Evolutionary conservation across 2,113 vertebrate species (phyloP).

Genomic region (Aptenodytes forsteri): DNA sequence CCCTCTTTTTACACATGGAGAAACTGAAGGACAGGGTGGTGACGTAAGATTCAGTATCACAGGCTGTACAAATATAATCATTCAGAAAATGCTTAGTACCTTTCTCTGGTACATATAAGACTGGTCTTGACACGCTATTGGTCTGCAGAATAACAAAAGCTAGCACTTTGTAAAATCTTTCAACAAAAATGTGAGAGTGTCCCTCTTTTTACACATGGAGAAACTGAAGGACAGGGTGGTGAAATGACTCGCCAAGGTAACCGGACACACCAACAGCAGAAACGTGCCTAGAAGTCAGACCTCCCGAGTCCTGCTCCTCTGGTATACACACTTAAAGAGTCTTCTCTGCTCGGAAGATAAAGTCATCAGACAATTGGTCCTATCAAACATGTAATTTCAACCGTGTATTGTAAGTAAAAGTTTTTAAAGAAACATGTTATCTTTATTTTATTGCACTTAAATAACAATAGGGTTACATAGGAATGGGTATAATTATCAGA

Average conservation of each 20-base stretch:
- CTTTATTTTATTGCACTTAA: not conserved
- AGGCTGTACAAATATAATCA: not conserved
- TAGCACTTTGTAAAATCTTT: not conserved
- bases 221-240: not conserved
- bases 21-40: not conserved
- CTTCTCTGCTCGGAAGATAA: not conserved
- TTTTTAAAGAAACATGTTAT: not conserved
- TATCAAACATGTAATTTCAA: not conserved
- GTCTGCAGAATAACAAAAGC: not conserved
- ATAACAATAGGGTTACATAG: not conserved
- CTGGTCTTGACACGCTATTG: not conserved
- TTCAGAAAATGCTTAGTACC: not conserved
- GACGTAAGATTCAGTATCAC: not conserved
- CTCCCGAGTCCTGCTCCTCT: not conserved
- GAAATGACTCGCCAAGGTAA: not conserved
- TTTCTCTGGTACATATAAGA: not conserved
- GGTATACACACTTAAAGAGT: fast-evolving
- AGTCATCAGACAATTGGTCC: fast-evolving
- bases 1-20: not conserved
- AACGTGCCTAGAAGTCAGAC: not conserved
- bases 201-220: not conserved
- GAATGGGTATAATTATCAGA: not conserved
- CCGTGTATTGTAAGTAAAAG: not conserved
- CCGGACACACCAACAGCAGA: fast-evolving
- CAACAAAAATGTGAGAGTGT: not conserved